Percentiles rank a stretch among this genome's conserved stretches.
Evolutionary conservation across 2,113 vertebrate genomes (phyloP).

Genomic region (Pyrgilauda ruficollis): DNA sequence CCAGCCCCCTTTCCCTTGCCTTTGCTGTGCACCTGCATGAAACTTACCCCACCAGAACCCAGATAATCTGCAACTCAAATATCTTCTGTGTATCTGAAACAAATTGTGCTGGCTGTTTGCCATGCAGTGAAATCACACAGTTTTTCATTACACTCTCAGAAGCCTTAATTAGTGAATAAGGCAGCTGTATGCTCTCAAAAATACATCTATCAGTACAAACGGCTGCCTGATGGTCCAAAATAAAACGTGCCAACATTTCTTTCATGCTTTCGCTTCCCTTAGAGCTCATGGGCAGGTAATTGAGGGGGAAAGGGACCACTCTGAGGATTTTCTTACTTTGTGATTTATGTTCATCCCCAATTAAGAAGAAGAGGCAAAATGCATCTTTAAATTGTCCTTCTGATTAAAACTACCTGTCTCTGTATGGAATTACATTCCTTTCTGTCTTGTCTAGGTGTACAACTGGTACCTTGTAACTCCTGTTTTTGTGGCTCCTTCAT

Average conservation of each 20-base stretch:
- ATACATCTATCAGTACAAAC: slow-evolving; percentile 50
- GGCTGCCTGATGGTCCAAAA: slow-evolving; percentile 38
- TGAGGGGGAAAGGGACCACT: background rate
- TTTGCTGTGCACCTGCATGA: slow-evolving; percentile 43
- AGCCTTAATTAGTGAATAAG: slow-evolving; percentile 65
- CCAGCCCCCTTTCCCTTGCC: background rate
- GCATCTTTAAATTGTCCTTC: background rate
- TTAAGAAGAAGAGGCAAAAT: slow-evolving; percentile 9
- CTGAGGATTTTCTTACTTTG: background rate
- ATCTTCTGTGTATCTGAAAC: slow-evolving; percentile 65
- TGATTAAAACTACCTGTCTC: background rate
- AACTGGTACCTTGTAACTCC: background rate
- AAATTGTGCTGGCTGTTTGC: slow-evolving; percentile 68
- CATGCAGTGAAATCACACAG: slow-evolving; percentile 46
- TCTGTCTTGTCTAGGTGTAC: background rate
- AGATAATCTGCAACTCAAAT: slow-evolving; percentile 60
- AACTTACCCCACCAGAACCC: slow-evolving; percentile 2
- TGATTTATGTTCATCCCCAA: background rate
- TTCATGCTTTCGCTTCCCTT: background rate
- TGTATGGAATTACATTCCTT: background rate
- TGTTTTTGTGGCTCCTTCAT: background rate
- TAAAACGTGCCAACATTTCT: background rate
- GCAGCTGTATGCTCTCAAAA: slow-evolving; percentile 70
- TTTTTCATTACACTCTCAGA: slow-evolving; percentile 65
- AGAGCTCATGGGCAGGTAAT: background rate